phyloP scores from a whole-genome alignment of 2,888 invertebrate genomes.

The Brachyptera risi region DNA sequence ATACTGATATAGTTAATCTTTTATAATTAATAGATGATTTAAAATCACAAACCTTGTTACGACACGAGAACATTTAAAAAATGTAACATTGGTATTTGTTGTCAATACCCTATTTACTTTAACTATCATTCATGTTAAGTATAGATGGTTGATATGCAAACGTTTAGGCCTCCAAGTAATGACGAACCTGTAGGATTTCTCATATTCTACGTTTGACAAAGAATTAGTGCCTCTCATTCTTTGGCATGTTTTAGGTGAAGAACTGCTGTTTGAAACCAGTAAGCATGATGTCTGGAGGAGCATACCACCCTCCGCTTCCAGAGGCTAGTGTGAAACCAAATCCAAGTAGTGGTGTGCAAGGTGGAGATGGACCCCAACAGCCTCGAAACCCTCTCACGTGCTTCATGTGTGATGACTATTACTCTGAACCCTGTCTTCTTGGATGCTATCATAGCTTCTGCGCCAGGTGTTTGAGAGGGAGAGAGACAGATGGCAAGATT shows the following conservation, averaged over 20 bases:
- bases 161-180: background rate
- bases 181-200: too few species aligned
- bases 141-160: background rate
- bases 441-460: slow-evolving; percentile 69
- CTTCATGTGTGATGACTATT: slow-evolving; percentile 63
- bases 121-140: too few species aligned
- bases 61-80: too few species aligned
- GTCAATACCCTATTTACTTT: too few species aligned
- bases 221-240: too few species aligned
- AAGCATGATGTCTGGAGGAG: slow-evolving; percentile 30
- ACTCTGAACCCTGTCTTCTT: slow-evolving; percentile 62
- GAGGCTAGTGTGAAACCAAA: slow-evolving; percentile 14
- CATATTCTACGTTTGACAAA: too few species aligned
- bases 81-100: too few species aligned
- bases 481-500: slow-evolving; percentile 57
- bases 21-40: too few species aligned
- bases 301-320: slow-evolving; percentile 27
- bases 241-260: background rate
- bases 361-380: slow-evolving; percentile 32
- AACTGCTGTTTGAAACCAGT: slow-evolving; percentile 6
- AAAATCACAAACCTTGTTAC: too few species aligned
- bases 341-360: slow-evolving; percentile 18
- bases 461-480: slow-evolving; percentile 58
- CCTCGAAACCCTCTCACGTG: slow-evolving; percentile 59
- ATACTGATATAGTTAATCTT: too few species aligned